Conservation (phyloP, 1,140 invertebrate genomes). For the Caerostris extrusa region DNA sequence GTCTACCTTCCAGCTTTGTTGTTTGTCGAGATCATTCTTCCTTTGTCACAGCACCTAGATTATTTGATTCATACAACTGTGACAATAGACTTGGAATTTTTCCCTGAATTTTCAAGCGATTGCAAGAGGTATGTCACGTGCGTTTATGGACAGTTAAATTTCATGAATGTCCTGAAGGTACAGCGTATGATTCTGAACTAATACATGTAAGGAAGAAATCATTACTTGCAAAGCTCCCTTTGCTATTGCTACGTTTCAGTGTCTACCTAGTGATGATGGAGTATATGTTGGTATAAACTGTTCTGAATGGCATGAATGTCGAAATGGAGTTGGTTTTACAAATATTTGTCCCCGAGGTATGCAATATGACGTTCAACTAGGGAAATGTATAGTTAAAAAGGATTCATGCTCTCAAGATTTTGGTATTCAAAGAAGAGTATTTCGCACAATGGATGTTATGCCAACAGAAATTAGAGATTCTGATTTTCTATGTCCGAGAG, state of each 20-base stretch:
- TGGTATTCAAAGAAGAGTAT: constrained; percentile 3
- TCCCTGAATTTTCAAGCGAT: constrained; percentile 66
- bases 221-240: constrained; percentile 57
- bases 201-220: background rate
- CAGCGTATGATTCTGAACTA: constrained; percentile 38
- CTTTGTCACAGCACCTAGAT: background rate
- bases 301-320: constrained; percentile 73
- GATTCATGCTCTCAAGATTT: background rate
- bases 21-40: constrained; percentile 12
- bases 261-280: constrained; percentile 74
- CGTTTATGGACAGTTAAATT: constrained; percentile 50
- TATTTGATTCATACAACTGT: constrained; percentile 71
- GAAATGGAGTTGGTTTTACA: constrained; percentile 64
- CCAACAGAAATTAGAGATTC: background rate
- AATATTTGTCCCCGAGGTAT: constrained; percentile 63
- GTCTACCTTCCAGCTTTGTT: constrained; percentile 66
- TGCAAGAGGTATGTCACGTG: constrained; percentile 63
- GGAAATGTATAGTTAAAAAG: background rate
- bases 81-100: constrained; percentile 62
- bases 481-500: background rate
- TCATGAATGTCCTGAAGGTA: constrained; percentile 39
- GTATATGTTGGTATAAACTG: constrained; percentile 61
- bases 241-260: constrained; percentile 67
- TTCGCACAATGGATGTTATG: background rate
- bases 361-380: background rate